A percentile compares a stretch with the other conserved stretches of the same genome.
Evolutionary conservation across 2,888 invertebrate species (phyloP).

Genomic region (Aphodius sticticus): DNA sequence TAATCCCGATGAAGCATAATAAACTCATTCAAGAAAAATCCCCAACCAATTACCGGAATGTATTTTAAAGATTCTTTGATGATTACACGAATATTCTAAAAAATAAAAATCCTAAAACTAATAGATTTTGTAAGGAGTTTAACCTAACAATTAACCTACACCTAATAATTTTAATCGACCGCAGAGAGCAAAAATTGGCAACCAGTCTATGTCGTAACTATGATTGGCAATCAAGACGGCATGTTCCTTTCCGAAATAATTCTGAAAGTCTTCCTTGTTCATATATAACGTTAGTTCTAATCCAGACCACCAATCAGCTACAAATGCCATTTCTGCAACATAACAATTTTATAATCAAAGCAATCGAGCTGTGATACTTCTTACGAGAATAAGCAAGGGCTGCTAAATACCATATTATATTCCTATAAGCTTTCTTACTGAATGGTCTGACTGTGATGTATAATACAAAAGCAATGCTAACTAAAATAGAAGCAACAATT

Average conservation of each 20-base stretch:
- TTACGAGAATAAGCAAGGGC: conserved; percentile 88
- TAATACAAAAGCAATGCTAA: conserved; percentile 9
- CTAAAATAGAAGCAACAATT: not conserved
- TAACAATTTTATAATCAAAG: conserved; percentile 21
- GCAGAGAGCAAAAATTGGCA: conserved; percentile 85
- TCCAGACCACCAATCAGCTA: conserved; percentile 89
- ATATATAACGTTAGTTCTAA: conserved; percentile 74
- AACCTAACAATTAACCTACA: too few species aligned
- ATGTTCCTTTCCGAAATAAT: conserved; percentile 84
- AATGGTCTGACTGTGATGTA: conserved; percentile 36
- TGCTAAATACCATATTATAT: conserved; percentile 82
- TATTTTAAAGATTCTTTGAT: conserved; percentile 89
- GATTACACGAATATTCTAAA: conserved; percentile 87
- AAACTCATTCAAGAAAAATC: conserved; percentile 90
- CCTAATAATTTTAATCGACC: conserved; percentile 80
- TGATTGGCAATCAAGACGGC: conserved; percentile 88
- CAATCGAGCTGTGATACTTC: conserved; percentile 56
- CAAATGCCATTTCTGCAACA: conserved; percentile 60
- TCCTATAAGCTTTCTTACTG: conserved; percentile 68
- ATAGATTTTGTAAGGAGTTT: not conserved
- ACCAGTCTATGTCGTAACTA: conserved; percentile 90
- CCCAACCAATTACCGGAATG: conserved; percentile 91
- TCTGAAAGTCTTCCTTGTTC: conserved; percentile 75
- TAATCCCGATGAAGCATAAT: conserved; percentile 88
- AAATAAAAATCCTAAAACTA: conserved; percentile 42